These are phyloP conservation scores for Sebastes vulpes DNA, from an alignment of 2,797 vertebrate species.

Conservation along the genomic window DNA sequence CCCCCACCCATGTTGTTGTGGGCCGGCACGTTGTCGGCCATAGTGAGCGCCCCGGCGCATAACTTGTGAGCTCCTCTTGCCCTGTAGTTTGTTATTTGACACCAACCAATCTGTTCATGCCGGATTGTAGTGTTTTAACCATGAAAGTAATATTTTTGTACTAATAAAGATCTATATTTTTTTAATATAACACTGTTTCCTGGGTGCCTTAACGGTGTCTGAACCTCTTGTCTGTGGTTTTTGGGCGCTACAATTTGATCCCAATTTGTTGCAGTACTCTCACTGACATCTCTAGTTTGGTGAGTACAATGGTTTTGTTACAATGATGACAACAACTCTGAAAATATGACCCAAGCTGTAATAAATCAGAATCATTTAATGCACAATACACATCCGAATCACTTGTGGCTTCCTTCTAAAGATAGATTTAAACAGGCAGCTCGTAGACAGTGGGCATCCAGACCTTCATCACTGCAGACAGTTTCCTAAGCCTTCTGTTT, in stretches of 20 bases:
- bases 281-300: neutral
- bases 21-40: too few relatives aligned
- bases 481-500: neutral
- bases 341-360: neutral
- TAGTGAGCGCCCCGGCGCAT: too few relatives aligned
- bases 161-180: too few relatives aligned
- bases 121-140: too few relatives aligned
- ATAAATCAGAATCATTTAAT: neutral
- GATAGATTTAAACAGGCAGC: neutral
- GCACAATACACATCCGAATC: neutral
- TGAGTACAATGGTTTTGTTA: neutral
- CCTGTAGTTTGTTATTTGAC: too few relatives aligned
- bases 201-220: too few relatives aligned
- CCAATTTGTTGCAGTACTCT: neutral
- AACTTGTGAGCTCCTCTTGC: too few relatives aligned
- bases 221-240: too few relatives aligned
- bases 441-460: neutral
- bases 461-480: neutral
- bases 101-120: too few relatives aligned
- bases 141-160: too few relatives aligned
- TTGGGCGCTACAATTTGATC: neutral
- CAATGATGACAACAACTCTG: neutral
- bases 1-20: too few relatives aligned
- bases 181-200: too few relatives aligned
- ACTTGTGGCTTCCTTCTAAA: neutral